Evolutionary conservation across 1,140 invertebrate species (phyloP), one percentile per base, ranked within the genome.

Genomic region (Uloborus diversus): DNA sequence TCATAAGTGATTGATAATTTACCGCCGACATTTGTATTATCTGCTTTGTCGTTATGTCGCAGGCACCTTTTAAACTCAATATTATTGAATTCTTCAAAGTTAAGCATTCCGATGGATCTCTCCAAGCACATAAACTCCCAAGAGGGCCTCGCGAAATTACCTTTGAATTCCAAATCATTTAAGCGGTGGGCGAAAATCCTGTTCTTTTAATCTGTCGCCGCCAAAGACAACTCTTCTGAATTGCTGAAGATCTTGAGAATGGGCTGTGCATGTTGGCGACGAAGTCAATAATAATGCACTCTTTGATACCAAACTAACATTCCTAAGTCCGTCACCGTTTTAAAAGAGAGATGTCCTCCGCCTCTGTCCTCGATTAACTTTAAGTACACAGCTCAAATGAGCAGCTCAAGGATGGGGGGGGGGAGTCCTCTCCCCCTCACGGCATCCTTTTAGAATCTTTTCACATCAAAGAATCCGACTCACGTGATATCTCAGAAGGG

Each of bases 11-110:
- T 66, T 37, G 64, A 4, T 51, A 66, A 66, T 66, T 66, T 66
- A n/a, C 42, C 14, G 37, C 27, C 64, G 20, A 49, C 64, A 28
- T 47, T 49, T 51, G 42, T 49, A 66, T 66, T 49, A 66, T 66
- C 64, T 49, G 30, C 27, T 25, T 51, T 30, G 14, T 51, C 51
- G 64, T 66, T 49, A 33, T 49, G 64, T 30, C 47, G 51, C 66
- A 69, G n/a, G 5, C 66, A 69, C 66, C 66, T 69, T 37, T 53
- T 53, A 53, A 53, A 51, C 49, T 51, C 49, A 69, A 51, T 69
- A 33, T 69, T 51, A 69, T 69, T 47, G 66, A 69, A 69, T 69
- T 69, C 66, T 56, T 69, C 66, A 69, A 69, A 69, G 66, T 47
- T n/a, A n/a, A n/a, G n/a, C n/a, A 56, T 23, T 33, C 3, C 27